phyloP scores from a whole-genome alignment of 2,797 vertebrate species.

The Anabas testudineus region DNA sequence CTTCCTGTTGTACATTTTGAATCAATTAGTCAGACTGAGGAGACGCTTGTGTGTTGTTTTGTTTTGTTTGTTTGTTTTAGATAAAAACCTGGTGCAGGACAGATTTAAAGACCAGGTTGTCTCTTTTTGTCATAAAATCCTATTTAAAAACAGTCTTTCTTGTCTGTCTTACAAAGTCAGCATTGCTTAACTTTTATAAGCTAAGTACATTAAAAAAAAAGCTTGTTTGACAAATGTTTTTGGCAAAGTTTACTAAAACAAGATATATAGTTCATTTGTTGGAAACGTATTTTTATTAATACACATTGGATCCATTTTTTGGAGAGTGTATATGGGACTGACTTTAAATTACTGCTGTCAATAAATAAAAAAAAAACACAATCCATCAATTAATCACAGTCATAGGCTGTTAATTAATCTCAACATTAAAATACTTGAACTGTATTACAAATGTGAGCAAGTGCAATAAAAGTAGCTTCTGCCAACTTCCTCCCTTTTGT shows the following conservation, averaged over 20 bases:
- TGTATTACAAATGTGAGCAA: no score
- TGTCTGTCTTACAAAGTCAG: no score
- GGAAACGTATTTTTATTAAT: not conserved
- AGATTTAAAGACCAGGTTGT: not conserved
- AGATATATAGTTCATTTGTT: not conserved
- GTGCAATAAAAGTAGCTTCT: no score
- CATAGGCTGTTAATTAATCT: no score
- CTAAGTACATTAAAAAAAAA: not conserved
- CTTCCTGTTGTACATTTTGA: slow-evolving; percentile 41
- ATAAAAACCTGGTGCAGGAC: slow-evolving; percentile 2
- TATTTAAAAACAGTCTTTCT: no score
- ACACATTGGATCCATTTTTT: not conserved
- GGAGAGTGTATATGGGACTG: not conserved
- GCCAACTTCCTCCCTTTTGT: no score
- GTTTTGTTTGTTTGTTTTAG: not conserved
- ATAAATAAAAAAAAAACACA: not conserved
- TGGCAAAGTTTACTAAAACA: not conserved
- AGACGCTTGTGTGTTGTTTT: not conserved
- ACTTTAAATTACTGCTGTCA: no score
- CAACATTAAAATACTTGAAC: no score
- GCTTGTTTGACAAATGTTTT: not conserved
- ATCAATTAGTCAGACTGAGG: slow-evolving; percentile 18
- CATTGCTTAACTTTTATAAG: not conserved
- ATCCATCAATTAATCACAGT: no score
- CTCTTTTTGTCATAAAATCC: not conserved